These are phyloP conservation scores for Drosophila imparisetae DNA, from an alignment of 2,888 invertebrate genomes.

Conservation along the genomic window DNA sequence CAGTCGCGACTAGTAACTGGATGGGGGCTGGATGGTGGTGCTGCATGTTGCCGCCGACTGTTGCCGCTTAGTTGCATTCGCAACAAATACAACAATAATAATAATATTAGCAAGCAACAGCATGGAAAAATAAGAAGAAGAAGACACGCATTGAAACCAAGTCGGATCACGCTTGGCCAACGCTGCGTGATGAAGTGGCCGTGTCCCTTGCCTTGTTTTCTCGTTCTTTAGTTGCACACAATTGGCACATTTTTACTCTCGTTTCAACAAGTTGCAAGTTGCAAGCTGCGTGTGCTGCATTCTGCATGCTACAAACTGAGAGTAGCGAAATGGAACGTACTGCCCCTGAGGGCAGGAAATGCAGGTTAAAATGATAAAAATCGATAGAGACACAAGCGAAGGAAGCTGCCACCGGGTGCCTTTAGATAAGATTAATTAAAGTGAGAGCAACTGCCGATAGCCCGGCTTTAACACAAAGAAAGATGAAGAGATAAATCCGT, in stretches of 20 bases:
- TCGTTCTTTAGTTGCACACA: conserved; percentile 33
- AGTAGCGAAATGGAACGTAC: conserved; percentile 65
- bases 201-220: conserved; percentile 70
- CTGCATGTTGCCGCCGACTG: conserved; percentile 33
- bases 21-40: conserved; percentile 26
- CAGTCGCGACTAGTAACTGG: conserved; percentile 19
- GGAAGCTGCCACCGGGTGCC: conserved; percentile 14
- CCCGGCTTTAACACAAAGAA: not conserved
- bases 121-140: conserved; percentile 15
- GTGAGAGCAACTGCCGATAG: not conserved
- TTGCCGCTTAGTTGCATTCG: conserved; percentile 72
- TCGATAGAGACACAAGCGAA: conserved; percentile 25
- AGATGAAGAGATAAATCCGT: not conserved
- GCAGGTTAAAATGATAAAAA: conserved; percentile 56
- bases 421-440: conserved; percentile 4
- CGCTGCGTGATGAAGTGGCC: conserved; percentile 79
- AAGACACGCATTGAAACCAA: conserved; percentile 39
- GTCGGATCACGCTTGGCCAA: conserved; percentile 70
- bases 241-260: conserved; percentile 79
- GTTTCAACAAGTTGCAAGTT: conserved; percentile 50
- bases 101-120: conserved; percentile 13
- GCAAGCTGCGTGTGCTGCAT: not conserved
- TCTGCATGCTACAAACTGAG: conserved; percentile 11
- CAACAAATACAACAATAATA: conserved; percentile 19
- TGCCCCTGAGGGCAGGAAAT: conserved; percentile 50